Percentiles rank a stretch among this genome's conserved stretches.
These are phyloP conservation scores for Drosophila aldrichi DNA, from an alignment of 2,888 invertebrate species.

Conservation along the genomic window DNA sequence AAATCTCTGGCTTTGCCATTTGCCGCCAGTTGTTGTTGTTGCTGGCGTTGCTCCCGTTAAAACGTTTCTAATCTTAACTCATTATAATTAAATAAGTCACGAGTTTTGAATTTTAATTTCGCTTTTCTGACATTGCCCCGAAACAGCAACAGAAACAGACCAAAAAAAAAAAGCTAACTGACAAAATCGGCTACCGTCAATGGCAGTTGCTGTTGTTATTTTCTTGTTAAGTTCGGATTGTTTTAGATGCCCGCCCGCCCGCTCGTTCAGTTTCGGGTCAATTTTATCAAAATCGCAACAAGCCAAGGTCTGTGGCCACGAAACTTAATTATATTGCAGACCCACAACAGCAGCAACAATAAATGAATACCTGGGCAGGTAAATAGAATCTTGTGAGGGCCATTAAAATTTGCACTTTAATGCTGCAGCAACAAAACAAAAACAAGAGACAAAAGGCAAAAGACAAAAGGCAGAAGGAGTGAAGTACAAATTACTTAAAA, in stretches of 20 bases:
- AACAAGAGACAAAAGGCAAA: conserved; percentile 25
- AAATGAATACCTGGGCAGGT: conserved; percentile 55
- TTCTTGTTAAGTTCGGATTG: conserved; percentile 27
- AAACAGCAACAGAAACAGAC: conserved; percentile 16
- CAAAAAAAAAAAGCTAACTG: conserved; percentile 55
- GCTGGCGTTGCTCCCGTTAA: conserved; percentile 68
- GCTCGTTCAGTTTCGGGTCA: conserved; percentile 57
- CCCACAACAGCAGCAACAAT: conserved; percentile 27
- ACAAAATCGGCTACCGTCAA: conserved; percentile 72
- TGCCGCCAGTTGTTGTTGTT: conserved; percentile 49
- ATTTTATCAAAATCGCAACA: conserved; percentile 77
- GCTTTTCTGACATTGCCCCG: conserved; percentile 50
- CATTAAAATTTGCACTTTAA: conserved; percentile 79
- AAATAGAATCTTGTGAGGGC: conserved; percentile 69
- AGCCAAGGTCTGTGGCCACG: conserved; percentile 77
- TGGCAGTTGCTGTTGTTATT: conserved; percentile 61
- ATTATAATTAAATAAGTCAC: conserved; percentile 82
- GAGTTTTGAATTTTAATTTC: conserved; percentile 81
- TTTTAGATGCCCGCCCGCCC: conserved; percentile 1
- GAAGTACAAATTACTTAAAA: conserved; percentile 79
- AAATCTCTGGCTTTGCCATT: conserved; percentile 61
- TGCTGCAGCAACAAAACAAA: conserved; percentile 47
- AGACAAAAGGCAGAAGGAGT: conserved; percentile 45
- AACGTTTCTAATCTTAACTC: conserved; percentile 77
- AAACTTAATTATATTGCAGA: conserved; percentile 80